Base-by-base conservation (phyloP, 2,888 invertebrate species). In the Tetheella fluctuosa region DNA sequence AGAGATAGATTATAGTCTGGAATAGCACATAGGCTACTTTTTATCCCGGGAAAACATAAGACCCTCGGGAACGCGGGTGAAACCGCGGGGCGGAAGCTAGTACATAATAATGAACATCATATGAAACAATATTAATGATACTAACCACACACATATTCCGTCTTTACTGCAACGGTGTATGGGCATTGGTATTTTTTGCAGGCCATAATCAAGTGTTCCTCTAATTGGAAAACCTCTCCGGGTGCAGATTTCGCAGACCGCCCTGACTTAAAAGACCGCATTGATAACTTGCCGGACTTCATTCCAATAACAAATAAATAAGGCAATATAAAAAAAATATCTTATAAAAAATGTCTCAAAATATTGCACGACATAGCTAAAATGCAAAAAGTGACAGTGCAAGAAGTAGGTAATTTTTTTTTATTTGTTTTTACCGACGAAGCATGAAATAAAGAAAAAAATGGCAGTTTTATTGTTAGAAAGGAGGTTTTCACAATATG, bases 161-260 rank as follows among this genome's bases (percentile, higher is more conserved):
- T 82, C 48, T 61, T 70, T 7, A 86, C 81, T 25, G 58, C 17
- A 1, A 83, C 61, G 1, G 57, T 48, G 34, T 71, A 70, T 0
- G 78, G 75, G 39, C 83, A 83, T 7, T 58, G 34, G 37, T 75
- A 81, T 59, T 72, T 77, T 13, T 55, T 64, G 61, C 77, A 77
- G 5, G 72, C 73, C 4, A 59, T 54, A 23, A 65, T 61, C 23
- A 83, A 57, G 15, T 66, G 61, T 17, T 71, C 69, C 15, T 74
- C 78, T 30, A 81, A 69, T n/a, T 71, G 70, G n/a, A 72, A 17
- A 3, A 62, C 52, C 7, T 66, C 64, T 4, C 59, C 61, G 5
- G 34, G 8, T 4, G 61, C 64, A 12, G n/a, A 25, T 8, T 64
- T 57, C 4, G 30, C 57, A n/a, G 52, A 57, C 4, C 57, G 57